Base-by-base conservation (phyloP, 1,140 invertebrate genomes). In the Lordiphosa stackelbergi region DNA sequence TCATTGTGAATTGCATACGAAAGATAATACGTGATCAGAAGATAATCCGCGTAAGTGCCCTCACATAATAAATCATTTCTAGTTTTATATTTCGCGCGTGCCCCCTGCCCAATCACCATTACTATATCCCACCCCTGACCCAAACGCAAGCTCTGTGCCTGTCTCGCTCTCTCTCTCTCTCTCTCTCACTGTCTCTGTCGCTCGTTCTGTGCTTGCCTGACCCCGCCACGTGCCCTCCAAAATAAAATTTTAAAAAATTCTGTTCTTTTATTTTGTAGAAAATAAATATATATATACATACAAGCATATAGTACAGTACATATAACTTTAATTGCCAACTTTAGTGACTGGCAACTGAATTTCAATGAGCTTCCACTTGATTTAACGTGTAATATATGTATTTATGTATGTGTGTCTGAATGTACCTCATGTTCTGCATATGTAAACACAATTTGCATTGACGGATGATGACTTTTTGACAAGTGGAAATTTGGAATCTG, bases 21-120 rank as follows among this genome's bases (percentile, higher is more conserved):
- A 96, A 96, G 77, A 90, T 97, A 34, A 90, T 95, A 66, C 91
- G 93, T 69, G 95, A 97, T 88, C 94, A 95, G 78, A 91, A 92
- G 65, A 94, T 95, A 73, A 95, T 96, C 66, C 92, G 94, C 90
- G 95, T 95, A 88, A 90, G 88, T 86, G 66, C 12, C 19, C n/a
- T 9, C 11, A 22, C 35, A 38, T 28, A 48, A 59, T 45, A 28
- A 7, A 22, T 8, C 10, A 24, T 7, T 31, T 24, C 42, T 56
- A 38, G 24, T 49, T 35, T 54, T 24, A 19, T 12, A 49, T 34
- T 55, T 41, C 46, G 61, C 47, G 64, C 41, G 43, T 63, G 47
- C 19, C 63, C 48, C 69, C 55, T 53, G 36, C 31, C 58, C 45
- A 40, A 13, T 37, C 61, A 34, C 53, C 42, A 64, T 38, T 46